Evolutionary conservation across 2,113 vertebrate genomes (phyloP).

Genomic region (Albula goreensis): DNA sequence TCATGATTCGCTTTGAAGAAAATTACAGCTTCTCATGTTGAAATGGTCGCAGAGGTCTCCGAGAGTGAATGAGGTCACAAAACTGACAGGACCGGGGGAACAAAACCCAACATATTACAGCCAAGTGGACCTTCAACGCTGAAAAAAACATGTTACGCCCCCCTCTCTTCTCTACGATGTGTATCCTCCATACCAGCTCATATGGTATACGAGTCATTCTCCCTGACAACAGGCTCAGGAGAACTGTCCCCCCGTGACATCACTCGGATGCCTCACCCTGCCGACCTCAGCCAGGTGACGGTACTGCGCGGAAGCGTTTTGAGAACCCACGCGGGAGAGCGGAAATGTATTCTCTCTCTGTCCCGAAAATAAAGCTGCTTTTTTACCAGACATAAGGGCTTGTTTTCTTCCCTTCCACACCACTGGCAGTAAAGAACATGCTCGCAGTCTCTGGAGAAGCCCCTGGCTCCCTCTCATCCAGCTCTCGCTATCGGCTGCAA

Average conservation of each 20-base stretch:
- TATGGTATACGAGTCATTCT: neutral
- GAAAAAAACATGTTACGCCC: neutral
- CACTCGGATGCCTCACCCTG: neutral
- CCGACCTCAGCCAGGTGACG: neutral
- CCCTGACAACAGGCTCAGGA: neutral
- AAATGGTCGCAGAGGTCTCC: neutral
- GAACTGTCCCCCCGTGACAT: neutral
- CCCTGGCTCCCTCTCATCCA: neutral
- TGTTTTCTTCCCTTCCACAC: neutral
- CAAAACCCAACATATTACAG: neutral
- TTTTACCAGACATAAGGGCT: neutral
- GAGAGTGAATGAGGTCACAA: neutral
- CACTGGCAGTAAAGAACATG: neutral
- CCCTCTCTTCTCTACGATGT: neutral
- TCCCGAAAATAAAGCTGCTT: neutral
- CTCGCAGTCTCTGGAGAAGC: neutral
- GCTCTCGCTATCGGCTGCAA: neutral
- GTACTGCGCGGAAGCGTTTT: neutral
- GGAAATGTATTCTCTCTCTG: slow-evolving; percentile 7
- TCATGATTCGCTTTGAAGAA: neutral
- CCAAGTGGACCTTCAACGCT: neutral
- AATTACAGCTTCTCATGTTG: neutral
- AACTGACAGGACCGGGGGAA: neutral
- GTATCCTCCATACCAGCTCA: neutral
- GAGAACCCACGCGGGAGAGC: neutral